A percentile compares a stretch with the other conserved stretches of the same genome.
These are phyloP conservation scores for Salmo trutta DNA, from an alignment of 2,797 vertebrate genomes.

Conservation along the genomic window DNA sequence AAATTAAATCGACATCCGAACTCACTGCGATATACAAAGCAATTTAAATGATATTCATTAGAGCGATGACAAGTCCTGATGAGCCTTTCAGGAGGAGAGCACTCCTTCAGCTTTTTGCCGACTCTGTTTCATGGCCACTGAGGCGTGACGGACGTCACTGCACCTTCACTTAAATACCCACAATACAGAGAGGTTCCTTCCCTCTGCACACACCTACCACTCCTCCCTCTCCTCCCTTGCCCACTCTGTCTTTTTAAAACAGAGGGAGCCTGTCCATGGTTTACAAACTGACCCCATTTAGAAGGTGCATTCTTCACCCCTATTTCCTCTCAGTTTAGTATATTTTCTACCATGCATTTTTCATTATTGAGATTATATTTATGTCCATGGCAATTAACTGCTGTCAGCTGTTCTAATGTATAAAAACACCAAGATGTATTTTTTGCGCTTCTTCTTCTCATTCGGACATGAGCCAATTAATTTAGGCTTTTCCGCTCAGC, in stretches of 20 bases:
- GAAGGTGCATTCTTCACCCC: constrained; percentile 20
- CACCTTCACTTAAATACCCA: constrained; percentile 71
- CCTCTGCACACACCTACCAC: constrained; percentile 17
- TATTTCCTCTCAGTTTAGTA: constrained; percentile 9
- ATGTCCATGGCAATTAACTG: constrained; percentile 55
- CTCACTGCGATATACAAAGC: constrained; percentile 99
- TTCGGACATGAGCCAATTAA: constrained; percentile 56
- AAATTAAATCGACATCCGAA: constrained; percentile 99
- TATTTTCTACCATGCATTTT: constrained; percentile 14
- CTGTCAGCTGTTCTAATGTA: constrained; percentile 62
- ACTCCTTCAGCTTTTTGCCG: constrained; percentile 86
- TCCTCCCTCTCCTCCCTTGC: background rate
- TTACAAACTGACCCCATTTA: constrained; percentile 16
- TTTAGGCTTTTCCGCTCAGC: constrained; percentile 60
- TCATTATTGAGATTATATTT: constrained; percentile 47
- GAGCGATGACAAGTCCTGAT: constrained; percentile 99
- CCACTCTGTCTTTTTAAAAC: background rate
- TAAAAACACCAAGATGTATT: constrained; percentile 42
- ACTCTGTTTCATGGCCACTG: constrained; percentile 85
- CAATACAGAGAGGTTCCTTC: constrained; percentile 23
- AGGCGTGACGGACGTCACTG: constrained; percentile 80
- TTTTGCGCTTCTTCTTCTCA: constrained; percentile 46
- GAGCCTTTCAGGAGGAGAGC: constrained; percentile 90
- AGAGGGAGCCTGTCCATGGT: background rate
- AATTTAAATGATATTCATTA: constrained; percentile 99